Evolutionary conservation across 1,140 invertebrate genomes (phyloP).

Genomic region (Melipona quadrifasciata): DNA sequence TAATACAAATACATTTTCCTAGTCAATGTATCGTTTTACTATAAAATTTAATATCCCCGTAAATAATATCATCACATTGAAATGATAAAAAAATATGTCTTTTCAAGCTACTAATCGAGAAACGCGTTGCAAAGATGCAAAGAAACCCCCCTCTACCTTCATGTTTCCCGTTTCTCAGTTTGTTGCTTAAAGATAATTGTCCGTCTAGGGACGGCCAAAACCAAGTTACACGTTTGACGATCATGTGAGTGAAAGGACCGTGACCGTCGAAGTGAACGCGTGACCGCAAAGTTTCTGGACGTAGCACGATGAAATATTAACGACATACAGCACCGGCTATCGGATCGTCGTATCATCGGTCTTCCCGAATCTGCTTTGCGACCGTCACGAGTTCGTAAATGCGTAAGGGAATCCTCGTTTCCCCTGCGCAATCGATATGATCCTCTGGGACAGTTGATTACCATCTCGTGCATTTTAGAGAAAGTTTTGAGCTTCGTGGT

Average conservation of each 20-base stretch:
- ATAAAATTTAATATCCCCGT: too few species aligned
- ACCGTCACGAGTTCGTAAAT: conserved; percentile 41
- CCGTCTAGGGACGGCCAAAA: not conserved
- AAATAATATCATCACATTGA: too few species aligned
- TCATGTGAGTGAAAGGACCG: not conserved
- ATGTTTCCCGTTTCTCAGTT: not conserved
- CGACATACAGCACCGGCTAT: conserved; percentile 52
- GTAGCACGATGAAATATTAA: conserved; percentile 64
- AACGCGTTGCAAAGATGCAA: too few species aligned
- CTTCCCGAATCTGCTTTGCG: conserved; percentile 57
- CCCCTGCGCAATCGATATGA: conserved; percentile 47
- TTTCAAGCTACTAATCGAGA: too few species aligned
- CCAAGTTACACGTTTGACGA: not conserved
- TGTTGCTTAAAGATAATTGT: not conserved
- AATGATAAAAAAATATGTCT: too few species aligned
- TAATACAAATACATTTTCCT: too few species aligned
- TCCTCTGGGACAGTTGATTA: conserved; percentile 61
- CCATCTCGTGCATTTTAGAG: conserved; percentile 52
- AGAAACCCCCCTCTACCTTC: too few species aligned
- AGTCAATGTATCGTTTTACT: too few species aligned
- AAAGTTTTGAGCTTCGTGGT: conserved; percentile 54
- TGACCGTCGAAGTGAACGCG: conserved; percentile 14
- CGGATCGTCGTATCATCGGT: conserved; percentile 39
- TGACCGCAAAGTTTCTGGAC: conserved; percentile 60
- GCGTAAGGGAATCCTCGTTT: conserved; percentile 35